phyloP scores from a whole-genome alignment of 2,113 vertebrate genomes.

The Marmota monax region DNA sequence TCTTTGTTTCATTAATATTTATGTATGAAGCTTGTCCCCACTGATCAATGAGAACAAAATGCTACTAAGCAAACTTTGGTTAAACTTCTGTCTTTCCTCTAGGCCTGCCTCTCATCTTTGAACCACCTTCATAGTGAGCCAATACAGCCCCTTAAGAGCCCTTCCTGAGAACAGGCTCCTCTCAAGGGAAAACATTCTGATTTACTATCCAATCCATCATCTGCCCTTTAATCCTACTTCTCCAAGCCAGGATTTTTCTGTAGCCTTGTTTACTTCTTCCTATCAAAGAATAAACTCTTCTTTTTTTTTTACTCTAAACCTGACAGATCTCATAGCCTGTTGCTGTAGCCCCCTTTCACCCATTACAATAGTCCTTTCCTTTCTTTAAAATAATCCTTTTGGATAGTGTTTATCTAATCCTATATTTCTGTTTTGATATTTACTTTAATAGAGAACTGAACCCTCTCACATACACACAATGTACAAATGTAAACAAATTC shows the following conservation, averaged over 20 bases:
- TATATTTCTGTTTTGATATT: background rate
- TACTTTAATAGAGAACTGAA: background rate
- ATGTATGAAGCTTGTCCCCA: background rate
- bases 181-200: background rate
- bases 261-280: background rate
- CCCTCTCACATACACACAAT: fast-evolving
- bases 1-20: background rate
- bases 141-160: too few relatives aligned
- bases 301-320: background rate
- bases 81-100: background rate
- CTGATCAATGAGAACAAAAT: background rate
- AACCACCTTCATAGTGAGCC: background rate
- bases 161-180: background rate
- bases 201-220: background rate
- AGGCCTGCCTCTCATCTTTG: background rate
- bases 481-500: conserved; percentile 1
- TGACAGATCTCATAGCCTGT: background rate
- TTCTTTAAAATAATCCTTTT: background rate
- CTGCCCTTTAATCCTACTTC: background rate
- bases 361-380: background rate
- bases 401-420: background rate
- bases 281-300: background rate
- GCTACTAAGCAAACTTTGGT: background rate
- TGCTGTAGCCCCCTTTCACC: background rate
- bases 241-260: background rate